phyloP scores from a whole-genome alignment of 2,113 vertebrate species.

The Todiramphus chloris region DNA sequence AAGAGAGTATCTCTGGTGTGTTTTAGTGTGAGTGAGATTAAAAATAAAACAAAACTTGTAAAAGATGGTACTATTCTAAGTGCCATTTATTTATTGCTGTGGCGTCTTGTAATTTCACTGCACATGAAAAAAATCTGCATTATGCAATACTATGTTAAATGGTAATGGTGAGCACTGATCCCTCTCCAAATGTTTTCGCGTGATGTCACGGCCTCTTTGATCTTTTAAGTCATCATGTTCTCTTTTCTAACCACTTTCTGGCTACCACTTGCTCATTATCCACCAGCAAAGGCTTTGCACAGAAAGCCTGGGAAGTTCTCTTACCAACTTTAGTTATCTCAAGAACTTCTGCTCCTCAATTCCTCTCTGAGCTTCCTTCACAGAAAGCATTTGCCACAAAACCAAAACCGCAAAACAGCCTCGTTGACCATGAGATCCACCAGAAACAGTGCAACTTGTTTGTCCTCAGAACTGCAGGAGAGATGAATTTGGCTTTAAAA shows the following conservation, averaged over 20 bases:
- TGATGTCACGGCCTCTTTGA: background rate
- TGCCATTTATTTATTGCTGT: background rate
- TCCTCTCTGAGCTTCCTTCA: background rate
- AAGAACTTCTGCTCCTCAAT: background rate
- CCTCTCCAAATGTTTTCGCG: background rate
- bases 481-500: background rate
- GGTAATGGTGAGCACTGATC: accelerated
- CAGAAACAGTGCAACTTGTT: background rate
- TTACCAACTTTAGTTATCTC: background rate
- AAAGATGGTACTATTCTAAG: background rate
- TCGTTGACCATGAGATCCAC: background rate
- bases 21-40: background rate
- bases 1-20: background rate
- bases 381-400: background rate
- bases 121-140: background rate
- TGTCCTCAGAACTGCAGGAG: background rate
- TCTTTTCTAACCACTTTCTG: background rate
- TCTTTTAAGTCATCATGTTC: background rate
- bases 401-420: background rate
- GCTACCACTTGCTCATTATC: background rate
- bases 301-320: background rate
- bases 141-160: background rate
- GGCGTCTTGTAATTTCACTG: background rate
- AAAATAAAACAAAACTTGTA: background rate
- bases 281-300: background rate